A percentile compares a stretch with the other conserved stretches of the same genome.
Conservation (phyloP, 2,113 vertebrate genomes). For the Herpetotheres cachinnans region DNA sequence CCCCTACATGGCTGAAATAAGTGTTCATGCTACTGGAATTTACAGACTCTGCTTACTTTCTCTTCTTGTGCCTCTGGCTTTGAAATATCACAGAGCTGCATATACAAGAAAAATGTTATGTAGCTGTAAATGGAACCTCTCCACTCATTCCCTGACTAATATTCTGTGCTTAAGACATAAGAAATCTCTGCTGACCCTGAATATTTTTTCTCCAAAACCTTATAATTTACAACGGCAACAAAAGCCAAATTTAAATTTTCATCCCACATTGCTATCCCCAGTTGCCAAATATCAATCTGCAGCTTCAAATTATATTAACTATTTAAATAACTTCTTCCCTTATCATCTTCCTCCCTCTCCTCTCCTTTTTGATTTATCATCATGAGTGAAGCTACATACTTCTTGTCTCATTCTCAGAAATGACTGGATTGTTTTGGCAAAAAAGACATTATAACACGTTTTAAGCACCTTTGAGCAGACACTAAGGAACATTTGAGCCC, state of each 20-base stretch:
- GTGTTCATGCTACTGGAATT: background rate
- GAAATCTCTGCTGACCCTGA: background rate
- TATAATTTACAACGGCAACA: background rate
- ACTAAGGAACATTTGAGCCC: background rate
- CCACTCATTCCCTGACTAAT: background rate
- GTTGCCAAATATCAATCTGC: constrained; percentile 23
- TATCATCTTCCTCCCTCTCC: background rate
- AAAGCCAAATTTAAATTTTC: background rate
- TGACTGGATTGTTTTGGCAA: background rate
- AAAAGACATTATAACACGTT: background rate
- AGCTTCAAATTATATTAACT: constrained; percentile 17
- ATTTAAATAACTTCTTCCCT: background rate
- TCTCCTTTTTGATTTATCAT: background rate
- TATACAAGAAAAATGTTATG: background rate
- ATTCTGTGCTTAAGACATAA: background rate
- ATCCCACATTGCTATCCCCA: background rate
- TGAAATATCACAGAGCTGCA: background rate
- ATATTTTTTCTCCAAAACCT: background rate
- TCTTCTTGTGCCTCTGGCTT: background rate
- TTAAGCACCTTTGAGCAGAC: background rate
- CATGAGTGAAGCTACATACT: background rate
- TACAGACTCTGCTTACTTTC: background rate
- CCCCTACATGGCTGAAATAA: background rate
- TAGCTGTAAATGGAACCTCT: background rate
- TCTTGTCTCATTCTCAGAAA: background rate